Evolutionary conservation across 1,140 invertebrate genomes (phyloP).

Genomic region (Drepana arcuata): DNA sequence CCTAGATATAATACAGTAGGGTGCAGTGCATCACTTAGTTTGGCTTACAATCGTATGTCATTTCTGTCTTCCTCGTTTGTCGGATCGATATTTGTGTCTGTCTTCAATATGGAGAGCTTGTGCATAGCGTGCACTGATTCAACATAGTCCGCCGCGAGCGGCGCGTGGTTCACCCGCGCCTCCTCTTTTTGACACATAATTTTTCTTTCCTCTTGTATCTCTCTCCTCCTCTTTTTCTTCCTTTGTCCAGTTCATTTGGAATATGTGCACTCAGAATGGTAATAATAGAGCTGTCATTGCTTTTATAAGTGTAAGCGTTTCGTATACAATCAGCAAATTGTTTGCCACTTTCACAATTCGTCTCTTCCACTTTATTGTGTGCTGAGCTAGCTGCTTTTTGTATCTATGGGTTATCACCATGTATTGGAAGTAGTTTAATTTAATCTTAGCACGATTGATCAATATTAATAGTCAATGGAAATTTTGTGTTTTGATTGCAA

Average conservation of each 20-base stretch:
- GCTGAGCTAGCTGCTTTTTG: constrained; percentile 72
- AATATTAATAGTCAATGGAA: constrained; percentile 17
- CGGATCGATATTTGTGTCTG: constrained; percentile 34
- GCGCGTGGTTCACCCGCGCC: constrained; percentile 14
- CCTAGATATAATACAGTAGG: constrained; percentile 58
- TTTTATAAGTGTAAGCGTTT: constrained; percentile 69
- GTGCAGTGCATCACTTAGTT: constrained; percentile 67
- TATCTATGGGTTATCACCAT: constrained; percentile 71
- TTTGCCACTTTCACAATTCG: constrained; percentile 68
- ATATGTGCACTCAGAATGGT: constrained; percentile 62
- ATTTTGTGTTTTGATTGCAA: constrained; percentile 18
- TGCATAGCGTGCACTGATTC: constrained; percentile 23
- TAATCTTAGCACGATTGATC: constrained; percentile 53
- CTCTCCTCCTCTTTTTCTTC: constrained; percentile 54
- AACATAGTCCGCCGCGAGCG: constrained; percentile 10
- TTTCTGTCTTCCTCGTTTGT: constrained; percentile 47
- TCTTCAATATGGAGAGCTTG: constrained; percentile 25
- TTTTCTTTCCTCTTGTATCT: constrained; percentile 17
- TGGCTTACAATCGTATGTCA: constrained; percentile 57
- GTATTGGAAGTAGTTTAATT: constrained; percentile 53
- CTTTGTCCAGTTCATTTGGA: constrained; percentile 48
- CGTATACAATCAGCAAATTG: constrained; percentile 62
- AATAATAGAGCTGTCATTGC: constrained; percentile 72
- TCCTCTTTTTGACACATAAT: constrained; percentile 7
- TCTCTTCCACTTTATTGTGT: constrained; percentile 70